Evolutionary conservation across 1,140 invertebrate genomes (phyloP).

Genomic region (Drosophila eugracilis): DNA sequence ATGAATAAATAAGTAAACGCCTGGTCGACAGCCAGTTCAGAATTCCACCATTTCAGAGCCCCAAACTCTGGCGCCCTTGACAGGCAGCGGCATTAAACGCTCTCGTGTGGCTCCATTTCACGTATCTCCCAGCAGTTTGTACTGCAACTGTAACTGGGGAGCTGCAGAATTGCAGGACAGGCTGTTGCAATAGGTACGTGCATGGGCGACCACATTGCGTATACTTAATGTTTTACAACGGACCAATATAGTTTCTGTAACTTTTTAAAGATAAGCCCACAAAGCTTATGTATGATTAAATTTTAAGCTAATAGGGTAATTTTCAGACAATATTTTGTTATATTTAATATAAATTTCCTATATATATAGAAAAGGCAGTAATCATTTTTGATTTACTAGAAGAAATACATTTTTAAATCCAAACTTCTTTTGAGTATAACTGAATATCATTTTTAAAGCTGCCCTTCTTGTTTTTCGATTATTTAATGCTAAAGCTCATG

Average conservation of each 20-base stretch:
- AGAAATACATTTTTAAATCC: too few species aligned
- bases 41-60: slow-evolving; percentile 7
- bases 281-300: not conserved
- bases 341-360: too few species aligned
- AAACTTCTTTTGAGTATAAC: too few species aligned
- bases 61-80: slow-evolving; percentile 36
- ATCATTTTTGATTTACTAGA: too few species aligned
- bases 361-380: too few species aligned
- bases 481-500: too few species aligned
- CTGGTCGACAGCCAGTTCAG: slow-evolving; percentile 26
- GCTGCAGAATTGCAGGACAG: slow-evolving; percentile 11
- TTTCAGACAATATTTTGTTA: too few species aligned
- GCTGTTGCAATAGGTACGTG: slow-evolving; percentile 2
- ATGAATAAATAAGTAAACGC: slow-evolving; percentile 59
- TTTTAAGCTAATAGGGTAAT: too few species aligned
- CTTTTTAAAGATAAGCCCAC: not conserved
- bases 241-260: not conserved
- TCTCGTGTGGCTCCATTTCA: slow-evolving; percentile 31
- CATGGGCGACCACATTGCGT: slow-evolving; percentile 19
- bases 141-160: slow-evolving; percentile 17
- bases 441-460: too few species aligned
- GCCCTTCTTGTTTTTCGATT: too few species aligned
- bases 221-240: slow-evolving; percentile 7
- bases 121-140: slow-evolving; percentile 30
- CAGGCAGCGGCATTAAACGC: slow-evolving; percentile 45